phyloP scores from a whole-genome alignment of 2,888 invertebrate genomes.

The Peribatodes rhomboidaria region DNA sequence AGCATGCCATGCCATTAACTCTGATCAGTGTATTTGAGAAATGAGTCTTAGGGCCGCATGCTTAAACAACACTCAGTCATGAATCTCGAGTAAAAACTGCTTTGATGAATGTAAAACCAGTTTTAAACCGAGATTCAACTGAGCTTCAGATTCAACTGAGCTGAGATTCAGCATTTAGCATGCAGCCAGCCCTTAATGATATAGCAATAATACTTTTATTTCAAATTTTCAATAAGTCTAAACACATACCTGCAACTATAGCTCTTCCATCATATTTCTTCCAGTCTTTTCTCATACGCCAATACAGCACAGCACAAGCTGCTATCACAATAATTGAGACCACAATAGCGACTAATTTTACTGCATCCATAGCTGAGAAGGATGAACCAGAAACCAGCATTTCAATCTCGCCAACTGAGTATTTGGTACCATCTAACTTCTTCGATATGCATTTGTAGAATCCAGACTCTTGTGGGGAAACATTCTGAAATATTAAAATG shows the following conservation, averaged over 20 bases:
- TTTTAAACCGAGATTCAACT: no score
- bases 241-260: conserved; percentile 68
- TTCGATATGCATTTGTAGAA: conserved; percentile 89
- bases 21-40: no score
- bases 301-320: conserved; percentile 76
- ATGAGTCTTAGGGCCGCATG: no score
- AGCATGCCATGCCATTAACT: no score
- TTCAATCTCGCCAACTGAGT: conserved; percentile 86
- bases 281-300: conserved; percentile 75
- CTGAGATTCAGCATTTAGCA: no score
- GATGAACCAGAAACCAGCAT: conserved; percentile 85
- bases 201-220: no score
- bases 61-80: no score
- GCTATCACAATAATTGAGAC: conserved; percentile 78
- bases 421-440: conserved; percentile 81
- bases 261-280: conserved; percentile 74
- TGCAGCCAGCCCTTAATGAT: no score
- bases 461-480: conserved; percentile 88
- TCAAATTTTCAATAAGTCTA: background rate
- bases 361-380: conserved; percentile 75
- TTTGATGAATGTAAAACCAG: no score
- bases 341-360: conserved; percentile 79
- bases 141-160: no score
- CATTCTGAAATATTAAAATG: conserved; percentile 78
- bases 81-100: no score